Conservation (phyloP, 2,113 vertebrate species). For the Eolophus roseicapilla region DNA sequence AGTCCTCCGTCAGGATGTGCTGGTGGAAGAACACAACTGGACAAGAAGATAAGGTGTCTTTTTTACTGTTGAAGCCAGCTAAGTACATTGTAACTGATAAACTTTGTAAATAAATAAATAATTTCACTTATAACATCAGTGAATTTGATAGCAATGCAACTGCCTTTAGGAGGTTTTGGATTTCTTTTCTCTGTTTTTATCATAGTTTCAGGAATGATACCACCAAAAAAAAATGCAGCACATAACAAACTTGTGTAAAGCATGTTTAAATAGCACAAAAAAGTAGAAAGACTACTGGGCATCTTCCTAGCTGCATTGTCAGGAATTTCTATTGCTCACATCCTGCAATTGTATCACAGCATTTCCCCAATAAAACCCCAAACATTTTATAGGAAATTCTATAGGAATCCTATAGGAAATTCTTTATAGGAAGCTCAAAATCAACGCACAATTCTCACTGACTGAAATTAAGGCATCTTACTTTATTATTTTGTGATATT, state of each 20-base stretch:
- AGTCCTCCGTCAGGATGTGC: neutral
- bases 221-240: neutral
- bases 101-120: neutral
- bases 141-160: neutral
- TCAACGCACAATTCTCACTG: neutral
- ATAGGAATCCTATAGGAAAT: neutral
- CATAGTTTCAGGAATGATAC: neutral
- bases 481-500: neutral
- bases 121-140: neutral
- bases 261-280: neutral
- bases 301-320: neutral
- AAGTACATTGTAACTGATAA: neutral
- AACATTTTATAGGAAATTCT: neutral
- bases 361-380: neutral
- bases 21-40: neutral
- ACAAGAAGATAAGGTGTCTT: neutral
- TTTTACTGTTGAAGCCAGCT: neutral
- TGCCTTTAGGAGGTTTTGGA: neutral
- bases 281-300: neutral
- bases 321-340: neutral
- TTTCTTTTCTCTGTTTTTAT: neutral
- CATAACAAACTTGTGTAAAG: neutral
- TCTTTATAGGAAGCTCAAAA: neutral
- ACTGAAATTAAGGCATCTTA: neutral
- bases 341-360: neutral